Evolutionary conservation across 2,888 invertebrate species (phyloP), one percentile per base, ranked within the genome.

Genomic region (Sepioteuthis lessoniana): DNA sequence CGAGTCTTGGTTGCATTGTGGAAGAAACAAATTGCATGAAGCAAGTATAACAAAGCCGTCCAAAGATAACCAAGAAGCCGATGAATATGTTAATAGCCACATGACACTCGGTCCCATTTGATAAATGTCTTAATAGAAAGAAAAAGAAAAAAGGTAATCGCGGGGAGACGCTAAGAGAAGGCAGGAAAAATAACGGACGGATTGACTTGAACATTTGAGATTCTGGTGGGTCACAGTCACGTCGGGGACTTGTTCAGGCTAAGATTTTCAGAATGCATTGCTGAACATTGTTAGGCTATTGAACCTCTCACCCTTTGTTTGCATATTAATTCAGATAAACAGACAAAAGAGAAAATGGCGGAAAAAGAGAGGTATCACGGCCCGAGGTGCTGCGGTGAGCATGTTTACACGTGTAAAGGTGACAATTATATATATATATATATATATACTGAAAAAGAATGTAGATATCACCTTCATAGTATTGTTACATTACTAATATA

Each of bases 11-110:
- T n/a, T 76, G 76, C 76, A 76, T 76, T 76, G 76, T 76, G 3
- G 76, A 35, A 76, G 10, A 76, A 76, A 76, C 76, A 76, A 76
- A 76, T 76, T 76, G 76, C 76, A 76, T n/a, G 76, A 76, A 76
- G 76, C 16, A n/a, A 76, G 76, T n/a, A n/a, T 76, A 76, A 76
- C 76, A 76, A 76, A 76, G 76, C n/a, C 76, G 76, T 35, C 76
- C n/a, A 76, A 76, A 76, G 76, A 76, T 76, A 76, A 76, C 76
- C 76, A 76, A 76, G n/a, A 76, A 76, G n/a, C 76, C 76, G 76
- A 76, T 76, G 76, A 76, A 76, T 76, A 76, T 76, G 76, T 76
- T 76, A 76, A 76, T 76, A 19, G 76, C 76, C 76, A 76, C 76
- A 76, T 76, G 76, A 76, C 76, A 76, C 76, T 76, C n/a, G 76